A percentile compares a stretch with the other conserved stretches of the same genome.
Conservation (phyloP, 2,113 vertebrate species). For the Addax nasomaculatus region DNA sequence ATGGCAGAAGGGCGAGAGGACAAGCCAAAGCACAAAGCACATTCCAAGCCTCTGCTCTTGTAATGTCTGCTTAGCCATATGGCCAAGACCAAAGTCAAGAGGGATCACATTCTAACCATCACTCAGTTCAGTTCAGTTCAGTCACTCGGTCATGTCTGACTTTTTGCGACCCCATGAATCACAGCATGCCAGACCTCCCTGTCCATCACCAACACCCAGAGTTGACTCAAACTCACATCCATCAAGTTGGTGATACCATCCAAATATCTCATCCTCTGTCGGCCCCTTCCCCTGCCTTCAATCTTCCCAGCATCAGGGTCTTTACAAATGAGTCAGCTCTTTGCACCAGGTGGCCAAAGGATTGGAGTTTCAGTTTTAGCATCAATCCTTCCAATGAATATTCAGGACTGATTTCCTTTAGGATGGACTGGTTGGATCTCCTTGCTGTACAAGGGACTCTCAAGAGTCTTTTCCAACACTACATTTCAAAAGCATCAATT, state of each 20-base stretch:
- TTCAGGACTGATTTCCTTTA: not conserved
- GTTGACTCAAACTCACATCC: not conserved
- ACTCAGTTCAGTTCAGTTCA: not conserved
- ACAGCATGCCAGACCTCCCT: not conserved
- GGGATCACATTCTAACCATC: not conserved
- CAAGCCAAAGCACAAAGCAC: not conserved
- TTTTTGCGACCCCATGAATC: not conserved
- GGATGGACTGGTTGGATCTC: not conserved
- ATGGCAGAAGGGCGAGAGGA: not conserved
- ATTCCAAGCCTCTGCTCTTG: not conserved
- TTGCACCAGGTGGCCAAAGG: not conserved
- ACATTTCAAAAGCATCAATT: not conserved
- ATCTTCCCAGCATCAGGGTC: not conserved
- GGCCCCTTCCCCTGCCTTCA: not conserved
- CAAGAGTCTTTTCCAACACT: not conserved
- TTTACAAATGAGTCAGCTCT: not conserved
- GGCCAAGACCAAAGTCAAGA: not conserved
- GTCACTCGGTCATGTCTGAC: fast-evolving
- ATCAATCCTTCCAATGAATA: not conserved
- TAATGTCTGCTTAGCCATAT: not conserved
- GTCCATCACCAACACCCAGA: not conserved
- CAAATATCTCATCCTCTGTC: not conserved
- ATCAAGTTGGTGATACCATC: not conserved
- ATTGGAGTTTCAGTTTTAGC: not conserved
- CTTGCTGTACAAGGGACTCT: not conserved